phyloP scores from a whole-genome alignment of 2,113 vertebrate genomes.

The Calypte anna region DNA sequence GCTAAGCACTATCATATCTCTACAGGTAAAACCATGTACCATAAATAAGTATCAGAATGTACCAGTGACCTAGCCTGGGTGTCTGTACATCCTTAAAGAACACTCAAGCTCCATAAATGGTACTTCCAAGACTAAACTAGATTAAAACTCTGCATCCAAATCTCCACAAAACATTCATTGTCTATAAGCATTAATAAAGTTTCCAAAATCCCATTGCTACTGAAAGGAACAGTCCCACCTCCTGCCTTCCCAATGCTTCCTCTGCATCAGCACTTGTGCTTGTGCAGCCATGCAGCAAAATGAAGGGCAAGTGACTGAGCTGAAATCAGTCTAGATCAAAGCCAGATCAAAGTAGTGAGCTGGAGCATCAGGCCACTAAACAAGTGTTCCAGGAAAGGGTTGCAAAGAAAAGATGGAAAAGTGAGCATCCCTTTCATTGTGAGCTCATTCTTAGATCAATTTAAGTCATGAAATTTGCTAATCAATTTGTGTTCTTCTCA shows the following conservation, averaged over 20 bases:
- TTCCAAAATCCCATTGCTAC: not conserved
- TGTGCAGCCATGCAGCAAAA: not conserved
- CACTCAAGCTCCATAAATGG: not conserved
- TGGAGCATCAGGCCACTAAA: not conserved
- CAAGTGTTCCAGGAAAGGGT: not conserved
- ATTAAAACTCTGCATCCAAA: not conserved
- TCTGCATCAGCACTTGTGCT: not conserved
- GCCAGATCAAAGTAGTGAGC: not conserved
- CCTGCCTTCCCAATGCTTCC: not conserved
- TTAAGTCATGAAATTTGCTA: not conserved
- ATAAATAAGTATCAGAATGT: fast-evolving
- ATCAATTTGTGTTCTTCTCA: not conserved
- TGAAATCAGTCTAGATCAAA: not conserved
- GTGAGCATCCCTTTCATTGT: not conserved
- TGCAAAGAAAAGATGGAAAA: not conserved
- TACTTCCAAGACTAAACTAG: not conserved
- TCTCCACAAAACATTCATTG: not conserved
- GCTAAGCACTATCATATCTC: not conserved
- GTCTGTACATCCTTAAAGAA: not conserved
- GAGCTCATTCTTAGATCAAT: not conserved
- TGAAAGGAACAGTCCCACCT: not conserved
- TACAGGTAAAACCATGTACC: not conserved
- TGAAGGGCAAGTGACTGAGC: not conserved
- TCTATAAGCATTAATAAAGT: not conserved
- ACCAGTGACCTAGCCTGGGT: too few relatives aligned